Evolutionary conservation across 2,888 invertebrate species (phyloP).

Genomic region (Diabrotica balteata): DNA sequence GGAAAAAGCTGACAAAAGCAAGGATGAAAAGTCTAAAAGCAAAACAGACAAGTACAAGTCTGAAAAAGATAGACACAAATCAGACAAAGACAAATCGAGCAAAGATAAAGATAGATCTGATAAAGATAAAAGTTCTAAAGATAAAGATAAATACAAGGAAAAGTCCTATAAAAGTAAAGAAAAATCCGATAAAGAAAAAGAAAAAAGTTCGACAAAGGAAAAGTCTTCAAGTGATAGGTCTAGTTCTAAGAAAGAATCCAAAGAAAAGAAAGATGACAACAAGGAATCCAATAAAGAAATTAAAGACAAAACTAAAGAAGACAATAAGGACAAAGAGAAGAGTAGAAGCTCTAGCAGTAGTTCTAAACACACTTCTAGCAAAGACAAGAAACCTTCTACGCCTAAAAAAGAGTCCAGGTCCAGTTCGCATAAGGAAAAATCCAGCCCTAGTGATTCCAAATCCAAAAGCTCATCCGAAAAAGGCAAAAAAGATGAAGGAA

Average conservation of each 20-base stretch:
- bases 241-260: conserved; percentile 18
- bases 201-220: conserved; percentile 19
- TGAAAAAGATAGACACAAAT: conserved; percentile 28
- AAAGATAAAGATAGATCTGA: conserved; percentile 39
- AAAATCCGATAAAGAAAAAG: conserved; percentile 32
- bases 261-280: conserved; percentile 17
- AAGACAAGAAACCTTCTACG: conserved; percentile 22
- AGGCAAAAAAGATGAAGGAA: conserved; percentile 41
- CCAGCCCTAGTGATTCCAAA: conserved; percentile 47
- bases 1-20: conserved; percentile 19
- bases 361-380: conserved; percentile 13
- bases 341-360: conserved; percentile 38
- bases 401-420: conserved; percentile 36
- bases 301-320: conserved; percentile 14
- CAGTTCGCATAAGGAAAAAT: conserved; percentile 40
- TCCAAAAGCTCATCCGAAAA: conserved; percentile 37
- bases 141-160: conserved; percentile 8
- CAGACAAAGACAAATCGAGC: conserved; percentile 39
- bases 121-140: conserved; percentile 26
- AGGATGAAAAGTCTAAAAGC: conserved; percentile 25
- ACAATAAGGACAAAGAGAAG: conserved; percentile 25
- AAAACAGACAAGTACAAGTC: conserved; percentile 21
- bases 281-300: conserved; percentile 21
- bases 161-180: conserved; percentile 15
- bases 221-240: conserved; percentile 17